Evolutionary conservation across 2,797 vertebrate species (phyloP).

Genomic region (Lophotriccus pileatus): DNA sequence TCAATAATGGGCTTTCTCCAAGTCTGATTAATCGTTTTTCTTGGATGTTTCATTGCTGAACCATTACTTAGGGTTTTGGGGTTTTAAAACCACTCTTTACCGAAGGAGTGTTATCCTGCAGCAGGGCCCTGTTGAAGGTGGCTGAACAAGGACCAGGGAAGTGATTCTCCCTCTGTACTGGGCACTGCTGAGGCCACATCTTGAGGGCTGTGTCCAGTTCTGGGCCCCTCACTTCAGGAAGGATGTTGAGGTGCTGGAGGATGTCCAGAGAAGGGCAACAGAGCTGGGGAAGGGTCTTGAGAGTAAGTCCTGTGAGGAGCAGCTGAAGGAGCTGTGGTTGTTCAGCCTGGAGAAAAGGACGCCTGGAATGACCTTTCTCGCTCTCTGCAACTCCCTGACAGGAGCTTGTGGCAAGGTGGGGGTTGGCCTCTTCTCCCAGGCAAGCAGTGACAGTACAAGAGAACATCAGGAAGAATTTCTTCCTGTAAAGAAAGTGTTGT

Average conservation of each 20-base stretch:
- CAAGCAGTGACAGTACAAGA: not conserved
- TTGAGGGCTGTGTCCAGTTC: fast-evolving
- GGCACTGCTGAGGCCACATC: not conserved
- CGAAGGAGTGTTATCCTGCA: not conserved
- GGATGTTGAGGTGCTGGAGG: not conserved
- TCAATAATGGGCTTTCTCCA: not conserved
- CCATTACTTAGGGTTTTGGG: not conserved
- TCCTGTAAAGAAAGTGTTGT: not conserved
- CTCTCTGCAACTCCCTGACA: not conserved
- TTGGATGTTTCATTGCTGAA: not conserved
- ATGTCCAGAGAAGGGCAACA: fast-evolving
- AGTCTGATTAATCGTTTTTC: not conserved
- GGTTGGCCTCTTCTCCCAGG: not conserved
- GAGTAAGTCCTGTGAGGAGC: not conserved
- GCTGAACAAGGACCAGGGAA: not conserved
- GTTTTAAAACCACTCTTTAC: not conserved
- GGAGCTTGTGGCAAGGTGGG: not conserved
- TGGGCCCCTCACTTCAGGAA: not conserved
- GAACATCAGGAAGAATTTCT: not conserved
- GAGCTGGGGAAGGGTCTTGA: not conserved
- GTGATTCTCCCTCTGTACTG: no score
- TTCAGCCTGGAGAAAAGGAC: not conserved
- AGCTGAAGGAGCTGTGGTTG: not conserved
- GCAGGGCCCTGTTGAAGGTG: not conserved
- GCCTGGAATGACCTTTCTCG: not conserved